Base-by-base conservation (phyloP, 2,797 vertebrate species). In the Sebastolobus alascanus region DNA sequence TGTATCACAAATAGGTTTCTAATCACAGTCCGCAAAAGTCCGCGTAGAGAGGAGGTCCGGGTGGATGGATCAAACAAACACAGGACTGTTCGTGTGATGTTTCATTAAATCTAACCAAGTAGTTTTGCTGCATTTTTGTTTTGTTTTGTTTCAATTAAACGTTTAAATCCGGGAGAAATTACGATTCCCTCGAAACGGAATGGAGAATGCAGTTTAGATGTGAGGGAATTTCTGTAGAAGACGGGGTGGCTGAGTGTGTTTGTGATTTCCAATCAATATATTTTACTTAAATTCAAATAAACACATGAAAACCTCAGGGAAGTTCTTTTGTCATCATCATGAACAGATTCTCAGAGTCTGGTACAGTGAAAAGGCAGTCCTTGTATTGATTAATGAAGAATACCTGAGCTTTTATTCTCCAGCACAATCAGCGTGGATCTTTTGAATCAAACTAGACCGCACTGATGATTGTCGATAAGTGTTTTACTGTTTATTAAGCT, bases 161-260 rank as follows among this genome's bases (percentile, higher is more conserved):
- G 3, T 50, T 20, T 50, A 50, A 52, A 52, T n/a, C 50, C 0
- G 1, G 50, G 0, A 0, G 50, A 54, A 54, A 54, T 22, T 54
- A 54, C 0, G 20, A 22, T 2, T 54, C 0, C 4, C 50, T 54
- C 0, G 9, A 54, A 54, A 54, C 16, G n/a, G 50, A 0, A 10
- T 22, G 11, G 50, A 54, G 50, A 54, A 54, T 54, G 50, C 50
- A 54, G 50, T 54, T 54, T 54, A 54, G 7, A n/a, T 54, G 50
- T 46, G 18, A 0, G 16, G 16, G 43, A 46, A 18, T 46, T 46
- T 46, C 8, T 0, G 6, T 46, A 46, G 43, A 18, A 18, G 43
- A 52, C 50, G 8, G 20, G 1, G 3, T 52, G 50, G 0, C 18
- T 9, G 50, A 52, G 20, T n/a, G 0, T 9, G 20, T 52, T 52